Base-by-base conservation (phyloP, 2,888 invertebrate genomes). In the Crocallis elinguaria region DNA sequence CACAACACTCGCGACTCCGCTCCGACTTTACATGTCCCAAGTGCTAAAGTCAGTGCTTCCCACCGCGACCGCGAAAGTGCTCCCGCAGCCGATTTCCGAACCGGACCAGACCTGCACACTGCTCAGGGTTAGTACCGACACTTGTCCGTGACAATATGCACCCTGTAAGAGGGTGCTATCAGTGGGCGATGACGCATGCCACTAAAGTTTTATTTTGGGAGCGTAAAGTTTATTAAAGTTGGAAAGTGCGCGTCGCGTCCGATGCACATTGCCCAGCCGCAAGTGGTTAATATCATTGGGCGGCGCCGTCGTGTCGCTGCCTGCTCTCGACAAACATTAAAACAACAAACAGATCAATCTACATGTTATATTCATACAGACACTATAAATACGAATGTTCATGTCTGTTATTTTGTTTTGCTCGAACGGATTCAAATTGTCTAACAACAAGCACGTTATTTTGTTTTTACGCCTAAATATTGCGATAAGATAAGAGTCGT, bases 341-440 rank as follows among this genome's bases (percentile, higher is more conserved):
- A 87, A 89, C 87, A 89, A 89, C 87, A 89, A 89, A 89, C 90
- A 89, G 84, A 88, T 86, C 84, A 84, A 87, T 87, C 82, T 83
- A 79, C 79, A 82, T 84, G 82, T 79, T 81, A 81, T 76, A 76
- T 73, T 78, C 78, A 75, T 77, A 75, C 77, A 70, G 73, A 77
- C 70, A 73, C 76, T 75, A 73, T 68, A 73, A 75, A 81, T 75
- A 73, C 75, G 66, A 75, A 75, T 79, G 68, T 32, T 70, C 63
- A 56, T 64, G 55, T 57, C 61, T 44, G 62, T 67, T 75, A 73
- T 71, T 74, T 73, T 71, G 72, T 68, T 76, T 69, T 64, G 67
- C 67, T 66, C 67, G 60, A 71, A 66, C 68, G 62, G 69, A 69
- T 70, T 66, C 46, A 60, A 72, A 71, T 66, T 67, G 70, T 71